These are phyloP conservation scores for Cricetomys ansorgei DNA, from an alignment of 2,113 vertebrate species.

Conservation along the genomic window DNA sequence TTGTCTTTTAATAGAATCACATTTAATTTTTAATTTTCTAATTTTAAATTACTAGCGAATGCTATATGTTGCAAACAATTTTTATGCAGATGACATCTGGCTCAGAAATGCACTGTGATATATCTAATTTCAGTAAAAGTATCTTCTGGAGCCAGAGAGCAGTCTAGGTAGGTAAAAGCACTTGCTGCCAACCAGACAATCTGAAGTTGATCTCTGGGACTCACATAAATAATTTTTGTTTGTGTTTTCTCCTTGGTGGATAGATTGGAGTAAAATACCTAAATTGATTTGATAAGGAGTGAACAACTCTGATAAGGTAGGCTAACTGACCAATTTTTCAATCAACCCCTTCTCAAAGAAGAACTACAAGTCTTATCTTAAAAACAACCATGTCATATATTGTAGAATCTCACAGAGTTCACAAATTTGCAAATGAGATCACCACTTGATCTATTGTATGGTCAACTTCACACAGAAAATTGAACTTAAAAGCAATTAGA, in stretches of 20 bases:
- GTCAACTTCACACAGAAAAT: conserved; percentile 45
- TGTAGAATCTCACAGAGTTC: background rate
- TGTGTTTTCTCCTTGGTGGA: background rate
- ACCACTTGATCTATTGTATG: background rate
- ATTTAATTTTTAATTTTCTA: background rate
- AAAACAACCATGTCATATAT: background rate
- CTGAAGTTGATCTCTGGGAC: too few species aligned
- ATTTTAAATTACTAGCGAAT: conserved; percentile 6
- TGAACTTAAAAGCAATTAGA: background rate
- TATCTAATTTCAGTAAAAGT: background rate
- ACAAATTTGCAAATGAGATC: background rate
- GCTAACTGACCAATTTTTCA: background rate
- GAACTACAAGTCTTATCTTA: background rate
- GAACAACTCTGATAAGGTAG: background rate
- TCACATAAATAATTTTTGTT: background rate
- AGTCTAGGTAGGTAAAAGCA: background rate
- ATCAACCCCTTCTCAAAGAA: background rate
- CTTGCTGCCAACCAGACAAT: background rate
- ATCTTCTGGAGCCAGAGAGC: background rate
- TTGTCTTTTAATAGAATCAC: background rate
- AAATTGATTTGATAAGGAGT: background rate
- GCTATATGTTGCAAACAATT: background rate
- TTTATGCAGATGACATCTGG: background rate
- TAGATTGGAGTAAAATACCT: background rate
- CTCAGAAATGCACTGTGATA: background rate